Evolutionary conservation across 2,113 vertebrate genomes (phyloP).

Genomic region (Podiceps cristatus): DNA sequence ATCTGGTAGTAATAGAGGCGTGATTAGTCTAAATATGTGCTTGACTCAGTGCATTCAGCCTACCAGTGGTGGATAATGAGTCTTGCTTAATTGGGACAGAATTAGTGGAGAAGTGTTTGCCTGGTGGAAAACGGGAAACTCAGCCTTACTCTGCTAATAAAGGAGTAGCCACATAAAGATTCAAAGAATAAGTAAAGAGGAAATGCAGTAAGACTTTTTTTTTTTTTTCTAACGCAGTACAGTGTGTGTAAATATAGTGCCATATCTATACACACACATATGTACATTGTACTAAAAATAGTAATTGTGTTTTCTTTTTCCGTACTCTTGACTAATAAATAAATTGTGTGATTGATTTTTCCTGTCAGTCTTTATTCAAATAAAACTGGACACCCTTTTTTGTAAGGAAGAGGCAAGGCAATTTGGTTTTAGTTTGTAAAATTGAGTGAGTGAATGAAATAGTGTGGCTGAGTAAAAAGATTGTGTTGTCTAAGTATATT

Average conservation of each 20-base stretch:
- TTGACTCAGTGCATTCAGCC: neutral
- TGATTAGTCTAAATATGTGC: neutral
- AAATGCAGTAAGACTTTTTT: neutral
- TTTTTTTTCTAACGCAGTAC: neutral
- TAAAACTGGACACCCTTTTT: neutral
- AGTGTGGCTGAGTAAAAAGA: neutral
- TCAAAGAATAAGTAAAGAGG: neutral
- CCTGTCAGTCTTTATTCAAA: neutral
- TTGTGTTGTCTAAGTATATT: neutral
- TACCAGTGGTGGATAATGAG: neutral
- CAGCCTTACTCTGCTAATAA: neutral
- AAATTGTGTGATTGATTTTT: neutral
- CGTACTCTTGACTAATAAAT: neutral
- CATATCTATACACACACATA: accelerated
- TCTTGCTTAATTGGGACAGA: neutral
- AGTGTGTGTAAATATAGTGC: neutral
- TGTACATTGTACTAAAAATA: neutral
- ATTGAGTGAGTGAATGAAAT: neutral
- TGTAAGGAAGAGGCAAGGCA: neutral
- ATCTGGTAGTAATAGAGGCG: neutral
- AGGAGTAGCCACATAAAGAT: neutral
- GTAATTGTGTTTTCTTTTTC: neutral
- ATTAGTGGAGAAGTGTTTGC: neutral
- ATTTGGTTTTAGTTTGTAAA: neutral
- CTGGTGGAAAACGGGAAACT: neutral